Conservation (phyloP, 2,113 vertebrate genomes). For the Arothron firmamentum region DNA sequence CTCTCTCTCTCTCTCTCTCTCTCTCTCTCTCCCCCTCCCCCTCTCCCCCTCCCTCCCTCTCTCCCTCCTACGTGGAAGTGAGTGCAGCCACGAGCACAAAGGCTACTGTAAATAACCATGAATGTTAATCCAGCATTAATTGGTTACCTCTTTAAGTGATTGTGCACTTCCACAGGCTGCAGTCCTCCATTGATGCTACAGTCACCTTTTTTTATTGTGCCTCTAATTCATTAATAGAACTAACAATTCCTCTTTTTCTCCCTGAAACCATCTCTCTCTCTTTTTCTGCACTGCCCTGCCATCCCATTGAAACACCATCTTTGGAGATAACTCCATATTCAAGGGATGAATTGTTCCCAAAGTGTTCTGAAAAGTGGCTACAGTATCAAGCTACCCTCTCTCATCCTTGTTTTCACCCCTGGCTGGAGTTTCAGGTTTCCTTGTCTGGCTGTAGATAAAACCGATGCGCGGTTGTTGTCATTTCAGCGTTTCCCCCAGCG, state of each 20-base stretch:
- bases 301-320: no score
- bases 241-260: conserved; percentile 1
- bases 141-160: conserved; percentile 92
- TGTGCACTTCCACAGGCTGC: conserved; percentile 81
- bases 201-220: conserved; percentile 56
- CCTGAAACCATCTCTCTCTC: no score
- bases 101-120: conserved; percentile 99
- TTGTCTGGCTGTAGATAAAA: conserved; percentile 13
- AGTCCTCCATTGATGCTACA: conserved; percentile 70
- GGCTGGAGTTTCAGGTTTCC: not conserved
- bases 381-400: conserved; percentile 36
- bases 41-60: conserved; percentile 26
- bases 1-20: conserved; percentile 22
- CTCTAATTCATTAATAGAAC: conserved; percentile 62
- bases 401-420: conserved; percentile 7
- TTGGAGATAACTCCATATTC: no score
- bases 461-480: conserved; percentile 12
- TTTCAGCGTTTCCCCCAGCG: conserved; percentile 6
- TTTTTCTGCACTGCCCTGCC: no score
- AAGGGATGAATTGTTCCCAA: no score
- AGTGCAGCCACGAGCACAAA: conserved; percentile 96
- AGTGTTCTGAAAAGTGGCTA: conserved; percentile 1
- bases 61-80: conserved; percentile 79
- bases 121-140: conserved; percentile 99
- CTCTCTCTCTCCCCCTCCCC: not conserved